These are phyloP conservation scores for Protophormia terraenovae DNA, from an alignment of 2,888 invertebrate species.

Conservation along the genomic window DNA sequence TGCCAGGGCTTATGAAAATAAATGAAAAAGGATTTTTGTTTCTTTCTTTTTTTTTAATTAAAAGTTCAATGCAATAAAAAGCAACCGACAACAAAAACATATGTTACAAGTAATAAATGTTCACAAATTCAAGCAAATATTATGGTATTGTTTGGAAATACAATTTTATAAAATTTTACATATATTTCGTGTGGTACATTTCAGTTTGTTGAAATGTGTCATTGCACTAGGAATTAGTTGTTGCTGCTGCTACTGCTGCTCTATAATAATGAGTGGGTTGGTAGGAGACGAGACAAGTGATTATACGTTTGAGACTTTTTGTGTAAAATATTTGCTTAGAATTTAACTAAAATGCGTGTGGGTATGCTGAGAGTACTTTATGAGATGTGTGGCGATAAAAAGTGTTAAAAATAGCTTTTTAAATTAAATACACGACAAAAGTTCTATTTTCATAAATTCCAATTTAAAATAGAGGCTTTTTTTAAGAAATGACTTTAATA, in stretches of 20 bases:
- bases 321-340: background rate
- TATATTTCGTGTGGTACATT: background rate
- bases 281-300: background rate
- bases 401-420: background rate
- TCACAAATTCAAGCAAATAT: background rate
- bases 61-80: conserved; percentile 65
- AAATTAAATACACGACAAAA: background rate
- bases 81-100: conserved; percentile 50
- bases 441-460: background rate
- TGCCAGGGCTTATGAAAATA: conserved; percentile 57
- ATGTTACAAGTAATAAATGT: conserved; percentile 57
- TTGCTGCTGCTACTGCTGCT: background rate
- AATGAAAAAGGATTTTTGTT: conserved; percentile 46
- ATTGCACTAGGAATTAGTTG: background rate
- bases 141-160: background rate
- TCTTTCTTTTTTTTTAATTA: no score
- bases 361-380: background rate
- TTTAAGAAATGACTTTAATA: no score
- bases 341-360: background rate
- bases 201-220: conserved; percentile 2
- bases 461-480: no score
- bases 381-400: background rate
- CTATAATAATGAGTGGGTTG: background rate
- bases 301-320: background rate
- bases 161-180: background rate